Evolutionary conservation across 2,797 vertebrate species (phyloP), one percentile per base, ranked within the genome.

Genomic region (Streptopelia turtur): DNA sequence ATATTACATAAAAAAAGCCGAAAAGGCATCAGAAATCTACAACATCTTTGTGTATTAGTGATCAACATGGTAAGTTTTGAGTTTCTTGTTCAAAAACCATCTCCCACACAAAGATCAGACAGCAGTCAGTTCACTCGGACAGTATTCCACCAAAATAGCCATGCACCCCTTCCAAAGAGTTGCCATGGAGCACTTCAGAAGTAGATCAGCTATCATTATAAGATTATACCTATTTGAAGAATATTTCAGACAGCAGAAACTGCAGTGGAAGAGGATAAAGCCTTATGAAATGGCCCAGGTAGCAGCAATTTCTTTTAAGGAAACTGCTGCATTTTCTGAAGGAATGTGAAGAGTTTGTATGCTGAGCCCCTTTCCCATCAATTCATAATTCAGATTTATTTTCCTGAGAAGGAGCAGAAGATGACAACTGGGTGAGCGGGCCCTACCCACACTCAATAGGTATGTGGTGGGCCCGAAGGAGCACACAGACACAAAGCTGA

Each of bases 381-480:
- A 43, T 9, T 53, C 5, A 1, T 43, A 50, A 52, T 15, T 80
- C 33, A 33, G 12, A 43, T 37, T 61, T 61, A 6, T 79, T 57
- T 83, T 75, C 47, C 70, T 50, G 45, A 35, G 17, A 25, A 35
- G 12, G 13, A 86, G 24, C 4, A 83, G 56, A 55, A 49, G 53
- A 37, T 75, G 22, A 41, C 35, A 53, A 5, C 0, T 2, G 30
- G 37, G 20, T 47, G 17, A 53, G 45, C 0, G 3, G n/a, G 18
- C 7, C n/a, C 28, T 10, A 10, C 5, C 31, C 30, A 27, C 63
- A 25, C 18, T 11, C 5, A 61, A 13, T 2, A 50, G 43, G 6
- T n/a, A 16, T 11, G 8, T 16, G 5, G 14, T 6, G 39, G 25
- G 18, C 14, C 6, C 5, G 7, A 3, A 17, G 41, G 5, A 66